These are phyloP conservation scores for Eurytemora carolleeae DNA, from an alignment of 1,140 invertebrate genomes.

Conservation along the genomic window DNA sequence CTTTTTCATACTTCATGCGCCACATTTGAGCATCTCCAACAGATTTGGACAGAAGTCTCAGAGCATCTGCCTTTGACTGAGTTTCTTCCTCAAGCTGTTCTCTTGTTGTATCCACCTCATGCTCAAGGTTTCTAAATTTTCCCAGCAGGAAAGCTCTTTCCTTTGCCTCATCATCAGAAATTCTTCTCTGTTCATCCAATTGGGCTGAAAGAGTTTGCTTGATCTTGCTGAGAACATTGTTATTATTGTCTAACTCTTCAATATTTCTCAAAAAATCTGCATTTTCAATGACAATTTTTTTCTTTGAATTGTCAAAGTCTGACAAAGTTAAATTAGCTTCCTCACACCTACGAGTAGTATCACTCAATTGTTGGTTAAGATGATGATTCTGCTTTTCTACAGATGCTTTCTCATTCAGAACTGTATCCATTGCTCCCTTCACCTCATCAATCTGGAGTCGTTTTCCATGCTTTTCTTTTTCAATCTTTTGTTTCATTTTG, in stretches of 20 bases:
- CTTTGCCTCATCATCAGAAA: constrained; percentile 77
- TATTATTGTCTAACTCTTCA: constrained; percentile 31
- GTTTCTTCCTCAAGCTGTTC: constrained; percentile 95
- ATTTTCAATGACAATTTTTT: constrained; percentile 30
- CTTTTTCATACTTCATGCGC: constrained; percentile 35
- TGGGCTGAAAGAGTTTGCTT: constrained; percentile 84
- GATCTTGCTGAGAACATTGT: constrained; percentile 32
- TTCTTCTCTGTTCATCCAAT: constrained; percentile 86
- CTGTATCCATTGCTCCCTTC: constrained; percentile 64
- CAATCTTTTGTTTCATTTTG: constrained; percentile 91
- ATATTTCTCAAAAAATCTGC: constrained; percentile 29
- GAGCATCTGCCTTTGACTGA: constrained; percentile 33
- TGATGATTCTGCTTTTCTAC: constrained; percentile 32
- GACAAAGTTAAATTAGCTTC: constrained; percentile 28
- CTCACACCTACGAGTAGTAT: constrained; percentile 32
- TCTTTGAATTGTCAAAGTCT: constrained; percentile 31
- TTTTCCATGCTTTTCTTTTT: constrained; percentile 83
- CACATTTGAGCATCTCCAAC: constrained; percentile 42
- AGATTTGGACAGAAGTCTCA: constrained; percentile 30
- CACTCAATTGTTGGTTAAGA: constrained; percentile 30
- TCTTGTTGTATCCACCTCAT: constrained; percentile 38
- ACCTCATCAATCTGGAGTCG: constrained; percentile 84
- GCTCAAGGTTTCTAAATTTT: constrained; percentile 31
- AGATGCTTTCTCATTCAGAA: constrained; percentile 70
- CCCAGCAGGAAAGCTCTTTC: constrained; percentile 39